Evolutionary conservation across 2,113 vertebrate genomes (phyloP), one percentile per base, ranked within the genome.

Genomic region (Harpagus bidentatus): DNA sequence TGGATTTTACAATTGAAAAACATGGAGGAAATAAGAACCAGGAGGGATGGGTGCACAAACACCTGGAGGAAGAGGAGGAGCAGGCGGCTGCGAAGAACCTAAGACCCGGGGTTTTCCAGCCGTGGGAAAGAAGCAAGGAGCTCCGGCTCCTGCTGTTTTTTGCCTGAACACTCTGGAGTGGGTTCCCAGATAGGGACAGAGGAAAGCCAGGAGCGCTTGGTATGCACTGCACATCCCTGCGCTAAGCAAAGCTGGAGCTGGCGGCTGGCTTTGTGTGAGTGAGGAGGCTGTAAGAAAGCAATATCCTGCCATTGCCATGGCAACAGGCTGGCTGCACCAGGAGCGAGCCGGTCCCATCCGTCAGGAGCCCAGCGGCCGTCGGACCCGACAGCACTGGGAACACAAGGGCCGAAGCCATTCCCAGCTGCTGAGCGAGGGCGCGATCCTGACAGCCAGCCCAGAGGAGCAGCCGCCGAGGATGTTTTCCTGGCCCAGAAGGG

Each of bases 221-320:
- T 98, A 98, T 98, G 98, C 98, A 2, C 74, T 14, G 80, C 96
- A 92, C 96, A 97, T 97, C 97, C 94, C 91, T 48, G 81, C 8
- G 43, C 97, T 59, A 66, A 98, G 97, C 94, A 95, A 93, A 97
- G 97, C 97, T 86, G 96, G 96, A 97, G 97, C 98, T 95, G 63
- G 90, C 70, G 81, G 96, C 96, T 95, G 97, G 92, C 97, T 98
- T 97, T 97, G 97, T 97, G 97, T 12, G 25, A 98, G 90, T 69
- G 63, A 91, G 97, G 86, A 97, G 92, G 96, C 93, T 97, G 92
- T 17, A 97, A 96, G 95, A 96, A 97, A 98, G 98, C 98, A 97
- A 98, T 96, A 98, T 98, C 98, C 98, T 97, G 95, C 92, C 97
- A 90, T 97, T 96, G 77, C 98, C 97, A 97, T 88, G 96, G 97